Evolutionary conservation across 1,140 invertebrate species (phyloP).

Genomic region (Nasonia longicornis): DNA sequence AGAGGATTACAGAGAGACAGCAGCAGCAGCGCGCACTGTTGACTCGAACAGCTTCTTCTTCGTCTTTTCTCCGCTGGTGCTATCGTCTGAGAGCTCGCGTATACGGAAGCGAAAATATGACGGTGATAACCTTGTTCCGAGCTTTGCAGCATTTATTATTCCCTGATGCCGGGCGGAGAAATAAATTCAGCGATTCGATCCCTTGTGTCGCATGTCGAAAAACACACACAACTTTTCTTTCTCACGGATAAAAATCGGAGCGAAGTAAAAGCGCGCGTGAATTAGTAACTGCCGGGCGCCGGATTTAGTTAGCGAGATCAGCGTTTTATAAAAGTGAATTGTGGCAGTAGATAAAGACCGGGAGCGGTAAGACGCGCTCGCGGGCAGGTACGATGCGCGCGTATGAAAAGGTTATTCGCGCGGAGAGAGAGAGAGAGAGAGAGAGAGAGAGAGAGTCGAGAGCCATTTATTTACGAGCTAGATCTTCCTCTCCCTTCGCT

Average conservation of each 20-base stretch:
- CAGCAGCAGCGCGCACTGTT: neutral
- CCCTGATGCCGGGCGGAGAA: neutral
- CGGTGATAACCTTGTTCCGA: neutral
- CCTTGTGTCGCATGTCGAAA: neutral
- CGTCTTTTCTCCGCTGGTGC: slow-evolving; percentile 1
- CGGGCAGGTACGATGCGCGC: slow-evolving; percentile 5
- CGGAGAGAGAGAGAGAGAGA: neutral
- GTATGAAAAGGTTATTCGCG: slow-evolving; percentile 37
- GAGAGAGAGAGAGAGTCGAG: neutral
- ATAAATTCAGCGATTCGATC: neutral
- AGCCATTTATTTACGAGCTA: slow-evolving; percentile 43
- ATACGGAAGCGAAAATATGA: neutral
- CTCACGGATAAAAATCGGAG: neutral
- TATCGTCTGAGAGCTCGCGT: neutral
- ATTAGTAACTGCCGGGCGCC: slow-evolving; percentile 33
- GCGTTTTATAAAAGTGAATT: slow-evolving; percentile 39
- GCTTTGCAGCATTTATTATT: neutral
- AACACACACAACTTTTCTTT: neutral
- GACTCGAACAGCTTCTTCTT: neutral
- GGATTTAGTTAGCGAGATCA: slow-evolving; percentile 39
- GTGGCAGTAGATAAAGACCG: slow-evolving; percentile 34
- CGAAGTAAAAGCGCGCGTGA: neutral
- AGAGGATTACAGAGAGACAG: slow-evolving; percentile 9
- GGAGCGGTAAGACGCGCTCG: neutral
- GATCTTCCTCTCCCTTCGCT: slow-evolving; percentile 4